Base-by-base conservation (phyloP, 2,797 vertebrate genomes). In the Muscicapa striata region DNA sequence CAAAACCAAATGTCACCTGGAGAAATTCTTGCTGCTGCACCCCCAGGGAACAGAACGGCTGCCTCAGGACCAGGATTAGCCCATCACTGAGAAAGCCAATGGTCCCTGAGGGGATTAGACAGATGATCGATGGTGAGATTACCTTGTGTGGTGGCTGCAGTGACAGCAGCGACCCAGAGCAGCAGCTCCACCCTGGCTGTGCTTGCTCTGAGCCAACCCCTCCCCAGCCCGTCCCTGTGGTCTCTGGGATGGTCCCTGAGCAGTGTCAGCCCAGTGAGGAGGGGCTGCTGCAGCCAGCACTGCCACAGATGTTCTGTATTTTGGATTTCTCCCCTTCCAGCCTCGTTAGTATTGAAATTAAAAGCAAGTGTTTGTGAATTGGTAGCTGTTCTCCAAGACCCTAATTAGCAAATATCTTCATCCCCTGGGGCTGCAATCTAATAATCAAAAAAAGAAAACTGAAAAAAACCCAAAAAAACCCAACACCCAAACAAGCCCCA, bases 331-430 rank as follows among this genome's bases (percentile, higher is more conserved):
- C 40, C 73, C 57, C 45, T 94, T 88, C 74, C 63, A 96, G 87
- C 82, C 91, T 96, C 3, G 78, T 96, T 96, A 97, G 96, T 90
- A 96, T 58, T 87, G 89, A 96, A 96, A 97, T 96, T 90, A 93
- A 96, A 96, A 96, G 95, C 90, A 92, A 97, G 92, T 87, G 89
- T 90, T 96, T 94, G 74, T 74, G 87, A 94, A 94, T 92, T 83
- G 94, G 91, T 92, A 96, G 94, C 88, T 96, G 84, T 96, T 96
- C 90, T 95, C 96, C 87, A 87, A 94, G 93, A 97, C 94, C 87
- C 89, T 94, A 96, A 96, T 96, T 96, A 97, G 85, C 61, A 94
- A 96, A 97, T 94, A 94, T 96, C 86, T 92, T 93, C 76, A 94
- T 95, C 80, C 95, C 94, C 88, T 5, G 54, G 87, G 94, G 94